These are phyloP conservation scores for Drosophila pachea DNA, from an alignment of 1,140 invertebrate genomes.

Conservation along the genomic window DNA sequence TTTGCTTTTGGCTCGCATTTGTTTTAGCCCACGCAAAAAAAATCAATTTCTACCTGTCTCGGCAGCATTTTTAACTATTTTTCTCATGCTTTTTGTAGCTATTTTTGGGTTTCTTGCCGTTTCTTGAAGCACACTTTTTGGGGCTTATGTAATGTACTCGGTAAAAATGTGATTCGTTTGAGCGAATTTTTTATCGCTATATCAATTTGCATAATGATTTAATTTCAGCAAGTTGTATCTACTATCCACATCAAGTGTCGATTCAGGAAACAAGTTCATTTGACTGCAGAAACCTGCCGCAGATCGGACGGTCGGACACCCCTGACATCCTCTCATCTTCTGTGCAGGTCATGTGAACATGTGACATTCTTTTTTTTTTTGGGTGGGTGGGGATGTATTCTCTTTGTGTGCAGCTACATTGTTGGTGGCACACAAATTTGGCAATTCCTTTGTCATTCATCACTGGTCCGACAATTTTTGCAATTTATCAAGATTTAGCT, in stretches of 20 bases:
- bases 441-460: conserved; percentile 71
- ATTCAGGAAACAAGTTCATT: neutral
- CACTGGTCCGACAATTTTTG: conserved; percentile 51
- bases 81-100: conserved; percentile 4
- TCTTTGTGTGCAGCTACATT: neutral
- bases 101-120: conserved; percentile 7
- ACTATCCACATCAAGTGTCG: neutral
- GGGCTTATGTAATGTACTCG: conserved; percentile 52
- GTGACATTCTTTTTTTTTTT: neutral
- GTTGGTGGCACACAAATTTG: conserved; percentile 50
- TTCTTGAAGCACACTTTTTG: conserved; percentile 56
- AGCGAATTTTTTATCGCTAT: neutral
- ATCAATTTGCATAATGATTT: conserved; percentile 34
- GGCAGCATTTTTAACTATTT: conserved; percentile 10
- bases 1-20: conserved; percentile 30
- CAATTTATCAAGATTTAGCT: conserved; percentile 74
- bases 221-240: conserved; percentile 30
- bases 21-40: conserved; percentile 25
- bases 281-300: no score
- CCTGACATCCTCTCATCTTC: no score
- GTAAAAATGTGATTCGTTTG: no score
- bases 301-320: no score
- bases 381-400: no score
- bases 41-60: conserved; percentile 50
- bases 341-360: no score